These are phyloP conservation scores for Patella vulgata DNA, from an alignment of 1,140 invertebrate genomes.

Conservation along the genomic window DNA sequence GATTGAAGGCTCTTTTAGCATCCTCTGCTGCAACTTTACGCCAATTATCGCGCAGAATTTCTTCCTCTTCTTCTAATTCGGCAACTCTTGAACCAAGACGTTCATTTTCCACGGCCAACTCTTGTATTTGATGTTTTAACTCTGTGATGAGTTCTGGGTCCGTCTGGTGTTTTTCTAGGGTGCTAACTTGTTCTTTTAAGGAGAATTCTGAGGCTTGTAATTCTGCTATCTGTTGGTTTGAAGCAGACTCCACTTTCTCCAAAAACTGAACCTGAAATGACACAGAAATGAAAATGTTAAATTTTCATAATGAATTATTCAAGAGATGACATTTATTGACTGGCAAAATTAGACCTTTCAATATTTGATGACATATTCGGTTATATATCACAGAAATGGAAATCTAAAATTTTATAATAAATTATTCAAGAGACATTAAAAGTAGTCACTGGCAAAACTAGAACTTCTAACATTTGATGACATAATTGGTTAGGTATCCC, in stretches of 20 bases:
- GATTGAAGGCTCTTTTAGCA: constrained; percentile 43
- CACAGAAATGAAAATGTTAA: too few relatives aligned
- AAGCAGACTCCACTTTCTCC: constrained; percentile 50
- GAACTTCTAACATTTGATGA: too few relatives aligned
- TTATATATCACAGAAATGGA: too few relatives aligned
- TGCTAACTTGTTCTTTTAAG: constrained; percentile 43
- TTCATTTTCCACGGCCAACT: constrained; percentile 47
- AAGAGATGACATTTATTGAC: too few relatives aligned
- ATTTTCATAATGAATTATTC: too few relatives aligned
- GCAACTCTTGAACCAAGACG: constrained; percentile 38
- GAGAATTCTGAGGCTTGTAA: constrained; percentile 45
- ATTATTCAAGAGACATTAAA: too few relatives aligned
- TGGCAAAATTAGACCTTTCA: too few relatives aligned
- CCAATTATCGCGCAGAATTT: constrained; percentile 57
- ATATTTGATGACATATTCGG: too few relatives aligned
- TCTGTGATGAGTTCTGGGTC: constrained; percentile 27
- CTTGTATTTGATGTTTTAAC: constrained; percentile 43
- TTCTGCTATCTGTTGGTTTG: constrained; percentile 47
- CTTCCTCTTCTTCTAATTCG: constrained; percentile 58
- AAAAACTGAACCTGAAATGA: constrained; percentile 50
- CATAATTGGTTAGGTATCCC: too few relatives aligned
- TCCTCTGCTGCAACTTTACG: constrained; percentile 54
- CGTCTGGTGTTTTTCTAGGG: constrained; percentile 11
- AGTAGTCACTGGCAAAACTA: too few relatives aligned
- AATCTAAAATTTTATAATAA: too few relatives aligned